These are phyloP conservation scores for Hippotragus niger DNA, from an alignment of 2,113 vertebrate species.

Conservation along the genomic window DNA sequence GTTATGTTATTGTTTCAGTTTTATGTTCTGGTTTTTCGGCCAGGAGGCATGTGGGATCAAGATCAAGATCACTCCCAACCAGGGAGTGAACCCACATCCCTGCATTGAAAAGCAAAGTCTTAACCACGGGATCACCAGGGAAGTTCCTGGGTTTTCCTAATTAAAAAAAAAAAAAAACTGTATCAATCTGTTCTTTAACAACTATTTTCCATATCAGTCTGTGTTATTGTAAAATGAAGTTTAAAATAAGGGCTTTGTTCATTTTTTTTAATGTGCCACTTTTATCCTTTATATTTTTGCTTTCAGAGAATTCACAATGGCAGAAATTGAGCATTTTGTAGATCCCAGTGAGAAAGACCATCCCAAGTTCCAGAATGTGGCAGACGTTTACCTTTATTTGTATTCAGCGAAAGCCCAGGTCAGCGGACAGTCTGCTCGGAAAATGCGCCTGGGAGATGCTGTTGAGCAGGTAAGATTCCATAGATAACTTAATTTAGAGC, in stretches of 20 bases:
- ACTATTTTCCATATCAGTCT: not conserved
- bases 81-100: not conserved
- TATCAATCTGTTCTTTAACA: conserved; percentile 28
- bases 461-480: conserved; percentile 89
- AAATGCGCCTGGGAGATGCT: conserved; percentile 94
- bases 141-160: not conserved
- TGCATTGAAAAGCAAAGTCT: not conserved
- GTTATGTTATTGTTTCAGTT: not conserved
- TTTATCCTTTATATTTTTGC: not conserved
- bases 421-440: conserved; percentile 93
- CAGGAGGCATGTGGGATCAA: not conserved
- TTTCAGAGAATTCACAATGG: conserved; percentile 98
- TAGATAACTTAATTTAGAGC: not conserved
- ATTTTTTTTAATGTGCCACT: not conserved
- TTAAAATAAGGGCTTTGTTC: not conserved
- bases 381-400: conserved; percentile 88
- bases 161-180: not conserved
- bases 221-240: not conserved
- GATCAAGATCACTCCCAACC: not conserved
- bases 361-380: conserved; percentile 92
- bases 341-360: conserved; percentile 95
- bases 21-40: not conserved
- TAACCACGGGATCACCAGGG: not conserved
- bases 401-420: conserved; percentile 97
- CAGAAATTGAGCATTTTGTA: conserved; percentile 99